Base-by-base conservation (phyloP, 2,888 invertebrate genomes). In the Atherix ibis region DNA sequence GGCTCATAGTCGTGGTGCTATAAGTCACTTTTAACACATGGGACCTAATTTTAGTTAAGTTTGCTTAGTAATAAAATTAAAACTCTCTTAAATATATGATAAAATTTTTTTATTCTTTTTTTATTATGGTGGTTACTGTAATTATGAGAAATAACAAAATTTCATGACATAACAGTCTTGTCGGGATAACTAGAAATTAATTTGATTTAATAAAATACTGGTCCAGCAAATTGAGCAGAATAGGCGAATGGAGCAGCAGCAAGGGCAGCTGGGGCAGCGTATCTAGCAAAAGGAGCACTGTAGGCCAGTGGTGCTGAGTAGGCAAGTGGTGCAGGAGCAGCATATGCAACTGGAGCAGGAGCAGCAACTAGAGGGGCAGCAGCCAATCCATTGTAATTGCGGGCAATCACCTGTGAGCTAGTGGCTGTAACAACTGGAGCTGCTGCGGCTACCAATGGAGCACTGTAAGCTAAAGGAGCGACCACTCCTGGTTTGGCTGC, bases 401-500 rank as follows among this genome's bases (percentile, higher is more conserved):
- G 61, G 5, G 70, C 66, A 44, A 72, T 51, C 26, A 68, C 67
- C 49, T 73, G 72, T 15, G 70, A 71, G 48, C 71, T 72, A 42
- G 65, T 63, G 4, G 71, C 67, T 0, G 71, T 70, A 4, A 70
- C 31, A 3, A 36, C 36, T 32, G 31, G 35, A 26, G 36, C 36
- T n/a, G 35, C 36, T n/a, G 17, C 26, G n/a, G 40, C 42, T 27
- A 35, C 38, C n/a, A 40, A 31, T 18, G 37, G 39, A 14, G 44
- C 35, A 33, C 31, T 41, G 38, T 36, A 37, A n/a, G 30, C 38
- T 13, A 37, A 16, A 10, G 43, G 41, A 18, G 44, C 39, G 12
- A 36, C 36, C 3, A 41, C 38, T 16, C 36, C 31, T 26, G 31
- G 36, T 14, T 36, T 36, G 5, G 36, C 36, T 3, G 18, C 26